Percentiles rank a stretch among this genome's conserved stretches.
Evolutionary conservation across 2,888 invertebrate species (phyloP).

Genomic region (Merodon equestris): DNA sequence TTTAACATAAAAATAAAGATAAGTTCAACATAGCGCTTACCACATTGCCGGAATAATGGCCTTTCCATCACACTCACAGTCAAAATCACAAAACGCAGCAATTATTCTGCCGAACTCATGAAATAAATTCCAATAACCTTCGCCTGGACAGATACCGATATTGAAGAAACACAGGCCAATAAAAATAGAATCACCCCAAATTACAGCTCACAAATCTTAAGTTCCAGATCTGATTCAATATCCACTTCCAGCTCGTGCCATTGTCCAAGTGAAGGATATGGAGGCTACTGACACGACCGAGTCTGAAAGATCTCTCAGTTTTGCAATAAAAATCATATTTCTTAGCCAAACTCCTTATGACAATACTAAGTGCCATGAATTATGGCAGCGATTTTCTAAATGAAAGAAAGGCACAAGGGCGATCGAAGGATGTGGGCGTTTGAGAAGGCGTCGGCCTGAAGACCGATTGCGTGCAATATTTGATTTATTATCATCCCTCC

Average conservation of each 20-base stretch:
- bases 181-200: constrained; percentile 65
- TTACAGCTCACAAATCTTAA: constrained; percentile 60
- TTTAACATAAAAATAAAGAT: no score
- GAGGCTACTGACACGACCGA: no score
- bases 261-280: no score
- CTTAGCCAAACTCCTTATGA: constrained; percentile 60
- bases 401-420: constrained; percentile 21
- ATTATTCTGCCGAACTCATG: constrained; percentile 42
- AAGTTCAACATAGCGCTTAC: no score
- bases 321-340: constrained; percentile 67
- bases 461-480: constrained; percentile 63
- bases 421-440: neutral
- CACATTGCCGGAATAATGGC: no score
- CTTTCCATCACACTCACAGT: no score
- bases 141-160: constrained; percentile 9
- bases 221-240: no score
- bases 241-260: constrained; percentile 42
- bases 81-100: constrained; percentile 40
- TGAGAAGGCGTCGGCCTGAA: constrained; percentile 32
- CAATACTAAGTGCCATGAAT: constrained; percentile 63
- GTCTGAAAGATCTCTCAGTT: constrained; percentile 48
- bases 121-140: constrained; percentile 54
- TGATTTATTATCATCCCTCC: constrained; percentile 56
- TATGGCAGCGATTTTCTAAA: constrained; percentile 59
- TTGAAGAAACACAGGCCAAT: constrained; percentile 34